A percentile compares a stretch with the other conserved stretches of the same genome.
Conservation (phyloP, 1,140 invertebrate genomes). For the Popillia japonica region DNA sequence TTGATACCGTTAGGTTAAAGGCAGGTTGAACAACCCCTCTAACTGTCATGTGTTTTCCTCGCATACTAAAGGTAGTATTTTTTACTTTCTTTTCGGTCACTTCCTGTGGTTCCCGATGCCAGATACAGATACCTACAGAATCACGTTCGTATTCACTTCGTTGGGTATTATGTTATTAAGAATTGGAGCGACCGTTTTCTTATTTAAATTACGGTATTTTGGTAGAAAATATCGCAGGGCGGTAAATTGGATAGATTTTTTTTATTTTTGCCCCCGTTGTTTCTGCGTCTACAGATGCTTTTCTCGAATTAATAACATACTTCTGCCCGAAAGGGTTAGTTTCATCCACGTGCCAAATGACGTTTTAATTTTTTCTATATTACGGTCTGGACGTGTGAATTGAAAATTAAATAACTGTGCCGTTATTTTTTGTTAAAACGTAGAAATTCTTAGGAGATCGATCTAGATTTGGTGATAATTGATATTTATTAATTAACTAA, state of each 20-base stretch:
- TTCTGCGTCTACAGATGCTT: background rate
- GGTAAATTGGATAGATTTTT: background rate
- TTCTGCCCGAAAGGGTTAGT: background rate
- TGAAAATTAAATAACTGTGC: too few relatives aligned
- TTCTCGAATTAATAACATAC: background rate
- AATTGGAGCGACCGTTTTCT: background rate
- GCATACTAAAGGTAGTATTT: background rate
- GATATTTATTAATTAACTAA: too few relatives aligned
- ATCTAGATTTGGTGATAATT: too few relatives aligned
- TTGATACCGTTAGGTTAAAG: conserved; percentile 5
- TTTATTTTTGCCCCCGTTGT: background rate
- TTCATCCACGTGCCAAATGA: background rate
- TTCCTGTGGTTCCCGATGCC: background rate
- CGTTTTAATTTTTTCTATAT: background rate
- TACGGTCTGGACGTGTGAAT: too few relatives aligned
- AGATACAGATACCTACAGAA: background rate
- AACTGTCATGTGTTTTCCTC: conserved; percentile 4
- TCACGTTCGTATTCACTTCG: background rate
- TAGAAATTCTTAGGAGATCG: too few relatives aligned
- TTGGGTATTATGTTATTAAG: background rate
- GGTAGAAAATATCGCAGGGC: background rate
- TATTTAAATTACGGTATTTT: conserved; percentile 12
- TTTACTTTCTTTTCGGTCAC: conserved; percentile 10
- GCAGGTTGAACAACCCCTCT: conserved; percentile 3
- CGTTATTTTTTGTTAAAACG: too few relatives aligned